These are phyloP conservation scores for Nylanderia fulva DNA, from an alignment of 1,140 invertebrate species.

Conservation along the genomic window DNA sequence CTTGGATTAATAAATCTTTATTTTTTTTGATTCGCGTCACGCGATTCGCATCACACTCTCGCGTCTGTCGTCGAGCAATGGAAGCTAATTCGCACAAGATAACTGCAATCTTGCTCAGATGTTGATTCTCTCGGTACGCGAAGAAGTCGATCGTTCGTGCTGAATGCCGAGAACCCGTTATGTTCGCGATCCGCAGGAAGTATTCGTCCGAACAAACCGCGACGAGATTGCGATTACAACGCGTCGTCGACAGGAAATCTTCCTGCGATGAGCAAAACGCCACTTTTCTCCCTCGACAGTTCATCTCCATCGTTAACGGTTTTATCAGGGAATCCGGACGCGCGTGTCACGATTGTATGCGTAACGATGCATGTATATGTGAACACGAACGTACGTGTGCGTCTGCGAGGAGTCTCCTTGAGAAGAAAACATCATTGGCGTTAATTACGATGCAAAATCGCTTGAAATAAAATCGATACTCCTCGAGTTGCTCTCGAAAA, in stretches of 20 bases:
- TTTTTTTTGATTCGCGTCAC: neutral
- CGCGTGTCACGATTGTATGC: constrained; percentile 11
- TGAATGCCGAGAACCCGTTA: constrained; percentile 20
- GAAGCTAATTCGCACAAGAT: constrained; percentile 8
- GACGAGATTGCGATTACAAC: constrained; percentile 17
- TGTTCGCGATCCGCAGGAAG: constrained; percentile 19
- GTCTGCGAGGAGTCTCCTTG: neutral
- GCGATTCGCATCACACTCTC: neutral
- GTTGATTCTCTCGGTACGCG: neutral
- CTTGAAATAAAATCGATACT: constrained; percentile 14
- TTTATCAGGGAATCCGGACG: constrained; percentile 55
- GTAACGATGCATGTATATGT: too few species aligned
- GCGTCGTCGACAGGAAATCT: constrained; percentile 1
- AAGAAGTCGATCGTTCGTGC: neutral
- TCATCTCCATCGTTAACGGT: constrained; percentile 49
- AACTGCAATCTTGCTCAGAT: neutral
- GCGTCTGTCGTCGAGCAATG: neutral
- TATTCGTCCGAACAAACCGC: constrained; percentile 19
- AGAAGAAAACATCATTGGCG: neutral
- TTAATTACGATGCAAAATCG: neutral
- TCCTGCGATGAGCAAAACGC: constrained; percentile 36
- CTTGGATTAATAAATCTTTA: constrained; percentile 9
- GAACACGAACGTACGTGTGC: neutral
- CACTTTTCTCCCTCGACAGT: constrained; percentile 6
- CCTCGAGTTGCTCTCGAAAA: constrained; percentile 21